phyloP scores from a whole-genome alignment of 2,113 vertebrate species.

The Ictalurus furcatus region DNA sequence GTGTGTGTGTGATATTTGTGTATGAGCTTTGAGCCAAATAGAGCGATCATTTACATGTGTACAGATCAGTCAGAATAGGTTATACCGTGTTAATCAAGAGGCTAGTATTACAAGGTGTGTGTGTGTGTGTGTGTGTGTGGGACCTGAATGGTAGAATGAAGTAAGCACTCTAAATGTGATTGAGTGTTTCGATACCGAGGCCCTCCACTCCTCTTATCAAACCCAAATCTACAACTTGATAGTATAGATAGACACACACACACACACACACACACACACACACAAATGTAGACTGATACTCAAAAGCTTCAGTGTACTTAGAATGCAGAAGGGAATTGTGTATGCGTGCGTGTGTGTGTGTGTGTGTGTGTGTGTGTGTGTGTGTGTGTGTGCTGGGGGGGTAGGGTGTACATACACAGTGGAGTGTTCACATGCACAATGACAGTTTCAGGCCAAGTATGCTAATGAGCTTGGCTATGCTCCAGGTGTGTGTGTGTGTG shows the following conservation, averaged over 20 bases:
- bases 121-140: constrained; percentile 8
- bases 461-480: constrained; percentile 36
- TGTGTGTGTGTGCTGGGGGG: background rate
- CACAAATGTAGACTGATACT: background rate
- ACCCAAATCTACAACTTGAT: constrained; percentile 16
- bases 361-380: constrained; percentile 27
- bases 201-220: constrained; percentile 8
- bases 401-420: constrained; percentile 11
- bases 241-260: background rate
- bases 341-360: constrained; percentile 12
- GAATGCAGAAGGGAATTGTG: background rate
- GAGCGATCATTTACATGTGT: constrained; percentile 31
- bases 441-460: constrained; percentile 44
- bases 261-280: constrained; percentile 30
- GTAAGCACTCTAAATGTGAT: constrained; percentile 32
- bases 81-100: constrained; percentile 31
- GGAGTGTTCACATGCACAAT: constrained; percentile 41
- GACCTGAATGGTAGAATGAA: constrained; percentile 15
- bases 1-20: constrained; percentile 19
- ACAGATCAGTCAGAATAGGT: constrained; percentile 11
- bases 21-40: constrained; percentile 38
- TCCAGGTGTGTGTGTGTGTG: constrained; percentile 31
- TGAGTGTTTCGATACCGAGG: constrained; percentile 30
- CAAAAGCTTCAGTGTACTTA: constrained; percentile 25
- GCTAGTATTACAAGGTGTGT: background rate